Percentiles rank a stretch among this genome's conserved stretches.
Conservation (phyloP, 2,888 invertebrate genomes). For the Neuroscelio doddi region DNA sequence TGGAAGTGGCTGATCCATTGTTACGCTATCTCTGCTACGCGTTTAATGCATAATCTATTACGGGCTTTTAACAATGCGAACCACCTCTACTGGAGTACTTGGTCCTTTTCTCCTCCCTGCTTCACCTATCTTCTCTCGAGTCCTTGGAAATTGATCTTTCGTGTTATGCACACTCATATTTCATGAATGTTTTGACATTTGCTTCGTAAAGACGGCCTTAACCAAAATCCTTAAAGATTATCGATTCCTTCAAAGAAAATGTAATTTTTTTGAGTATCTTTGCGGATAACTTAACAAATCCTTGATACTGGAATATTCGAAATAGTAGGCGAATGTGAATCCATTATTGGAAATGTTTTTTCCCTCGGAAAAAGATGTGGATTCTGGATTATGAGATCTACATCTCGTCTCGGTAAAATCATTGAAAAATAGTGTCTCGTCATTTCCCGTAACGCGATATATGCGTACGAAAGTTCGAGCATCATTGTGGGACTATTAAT, state of each 20-base stretch:
- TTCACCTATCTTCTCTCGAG: conserved; percentile 24
- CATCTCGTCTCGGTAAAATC: conserved; percentile 56
- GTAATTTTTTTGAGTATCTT: too few species aligned
- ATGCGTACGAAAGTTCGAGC: conserved; percentile 64
- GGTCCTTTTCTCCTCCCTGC: conserved; percentile 47
- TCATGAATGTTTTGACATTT: conserved; percentile 68
- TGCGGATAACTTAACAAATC: too few species aligned
- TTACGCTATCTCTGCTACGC: conserved; percentile 62
- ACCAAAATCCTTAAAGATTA: too few species aligned
- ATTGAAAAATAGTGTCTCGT: conserved; percentile 63
- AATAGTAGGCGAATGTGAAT: too few species aligned
- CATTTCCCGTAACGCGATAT: conserved; percentile 69
- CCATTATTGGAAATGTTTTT: too few species aligned
- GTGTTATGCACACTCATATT: conserved; percentile 63
- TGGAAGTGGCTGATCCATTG: conserved; percentile 63
- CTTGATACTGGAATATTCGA: too few species aligned
- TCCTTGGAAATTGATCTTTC: conserved; percentile 64
- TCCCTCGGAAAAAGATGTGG: too few species aligned
- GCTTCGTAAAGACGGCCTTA: conserved; percentile 56
- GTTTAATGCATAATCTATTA: conserved; percentile 71
- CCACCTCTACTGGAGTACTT: conserved; percentile 51
- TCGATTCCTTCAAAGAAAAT: background rate
- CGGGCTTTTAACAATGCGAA: conserved; percentile 67
- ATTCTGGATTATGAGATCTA: conserved; percentile 26
- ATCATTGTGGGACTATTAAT: conserved; percentile 69